Evolutionary conservation across 2,888 invertebrate species (phyloP), one percentile per base, ranked within the genome.

Genomic region (Mythimna pallens): DNA sequence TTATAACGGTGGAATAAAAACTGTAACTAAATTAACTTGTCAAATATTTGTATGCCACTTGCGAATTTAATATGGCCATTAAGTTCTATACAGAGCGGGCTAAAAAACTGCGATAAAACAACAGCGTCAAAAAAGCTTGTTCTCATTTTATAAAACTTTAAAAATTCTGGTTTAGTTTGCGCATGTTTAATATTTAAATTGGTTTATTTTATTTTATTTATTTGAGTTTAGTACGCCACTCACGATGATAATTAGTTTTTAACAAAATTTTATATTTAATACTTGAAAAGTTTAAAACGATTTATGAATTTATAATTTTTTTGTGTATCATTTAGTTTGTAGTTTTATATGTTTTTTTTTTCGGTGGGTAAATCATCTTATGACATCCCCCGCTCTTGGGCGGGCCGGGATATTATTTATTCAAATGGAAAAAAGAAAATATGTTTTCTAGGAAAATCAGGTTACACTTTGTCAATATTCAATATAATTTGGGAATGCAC

Each of bases 151-250:
- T 43, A 58, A n/a, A 70, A 12, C 14, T 34, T 50, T 43, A 34
- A n/a, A 36, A 43, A 71, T 25, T 71, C 34, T n/a, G 4, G 5
- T 9, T 52, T 22, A 52, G 20, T 70, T 25, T 14, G n/a, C 17
- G 43, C 10, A 52, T 52, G 36, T 69, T 69, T 34, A 43, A 34
- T 34, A 20, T n/a, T 40, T 36, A 22, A 14, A 22, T 22, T 57
- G 17, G 47, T 17, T 47, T 47, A 20, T 58, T 52, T 25, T 2
- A 70, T 30, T 73, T 30, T 1, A 9, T 78, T 69, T 73, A 50
- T 69, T 70, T 52, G 22, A 40, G 17, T 25, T 70, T 50, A 50
- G 34, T 20, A 40, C 6, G 6, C 9, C 14, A 34, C 30, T 30
- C 34, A 52, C 34, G n/a, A 8, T 59, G 17, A 25, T 36, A 52